Evolutionary conservation across 2,888 invertebrate genomes (phyloP).

Genomic region (Agonopterix heracliana): DNA sequence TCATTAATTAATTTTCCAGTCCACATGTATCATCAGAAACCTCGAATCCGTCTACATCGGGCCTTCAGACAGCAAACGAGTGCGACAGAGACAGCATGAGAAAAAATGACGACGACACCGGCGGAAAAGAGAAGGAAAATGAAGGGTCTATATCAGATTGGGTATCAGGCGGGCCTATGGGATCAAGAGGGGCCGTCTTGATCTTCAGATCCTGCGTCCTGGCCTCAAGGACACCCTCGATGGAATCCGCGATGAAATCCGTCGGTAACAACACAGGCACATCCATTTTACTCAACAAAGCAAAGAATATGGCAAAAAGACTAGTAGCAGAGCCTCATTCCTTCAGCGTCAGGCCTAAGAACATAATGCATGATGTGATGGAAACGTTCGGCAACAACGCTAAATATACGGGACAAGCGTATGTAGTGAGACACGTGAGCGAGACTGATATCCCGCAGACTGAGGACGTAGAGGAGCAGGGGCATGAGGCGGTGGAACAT

Average conservation of each 20-base stretch:
- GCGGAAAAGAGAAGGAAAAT: slow-evolving; percentile 38
- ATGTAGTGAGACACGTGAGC: slow-evolving; percentile 58
- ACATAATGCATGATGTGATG: slow-evolving; percentile 70
- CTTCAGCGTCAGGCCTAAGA: slow-evolving; percentile 49
- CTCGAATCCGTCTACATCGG: slow-evolving; percentile 65
- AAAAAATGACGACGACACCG: slow-evolving; percentile 51
- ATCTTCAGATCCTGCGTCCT: slow-evolving; percentile 81
- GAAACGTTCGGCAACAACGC: slow-evolving; percentile 59
- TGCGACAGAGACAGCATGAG: slow-evolving; percentile 54
- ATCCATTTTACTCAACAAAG: slow-evolving; percentile 60
- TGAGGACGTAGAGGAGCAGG: slow-evolving; percentile 45
- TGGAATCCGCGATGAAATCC: slow-evolving; percentile 63
- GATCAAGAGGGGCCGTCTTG: slow-evolving; percentile 79
- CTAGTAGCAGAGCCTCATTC: slow-evolving; percentile 61
- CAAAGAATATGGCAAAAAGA: slow-evolving; percentile 64
- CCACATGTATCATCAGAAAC: slow-evolving; percentile 70
- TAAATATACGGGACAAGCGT: slow-evolving; percentile 44
- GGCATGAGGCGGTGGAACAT: slow-evolving; percentile 45
- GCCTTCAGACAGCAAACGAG: slow-evolving; percentile 43
- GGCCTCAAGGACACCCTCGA: slow-evolving; percentile 60
- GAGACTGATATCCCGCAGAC: slow-evolving; percentile 47
- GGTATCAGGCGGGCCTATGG: slow-evolving; percentile 77
- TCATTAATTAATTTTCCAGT: slow-evolving; percentile 38
- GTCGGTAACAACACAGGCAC: slow-evolving; percentile 62
- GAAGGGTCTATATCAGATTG: slow-evolving; percentile 64